A percentile compares a stretch with the other conserved stretches of the same genome.
These are phyloP conservation scores for Callipepla squamata DNA, from an alignment of 2,113 vertebrate species.

Conservation along the genomic window DNA sequence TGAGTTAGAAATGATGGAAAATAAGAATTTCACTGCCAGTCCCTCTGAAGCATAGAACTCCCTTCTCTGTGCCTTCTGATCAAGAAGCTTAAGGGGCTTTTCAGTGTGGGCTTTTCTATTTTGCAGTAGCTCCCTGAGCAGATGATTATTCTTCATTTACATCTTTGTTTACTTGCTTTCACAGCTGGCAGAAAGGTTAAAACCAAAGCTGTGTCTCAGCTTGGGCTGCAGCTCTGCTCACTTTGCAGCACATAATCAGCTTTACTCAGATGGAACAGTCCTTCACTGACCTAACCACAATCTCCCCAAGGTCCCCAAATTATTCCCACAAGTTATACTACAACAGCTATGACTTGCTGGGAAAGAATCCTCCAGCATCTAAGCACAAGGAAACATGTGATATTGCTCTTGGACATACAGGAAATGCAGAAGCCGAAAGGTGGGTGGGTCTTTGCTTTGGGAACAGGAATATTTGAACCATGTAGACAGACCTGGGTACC, in stretches of 20 bases:
- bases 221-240: not conserved
- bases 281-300: constrained; percentile 23
- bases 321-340: not conserved
- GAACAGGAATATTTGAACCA: not conserved
- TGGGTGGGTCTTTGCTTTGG: not conserved
- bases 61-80: not conserved
- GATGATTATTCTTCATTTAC: not conserved
- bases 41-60: not conserved
- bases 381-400: not conserved
- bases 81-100: not conserved
- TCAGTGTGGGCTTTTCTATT: not conserved
- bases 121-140: not conserved
- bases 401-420: not conserved
- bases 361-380: constrained; percentile 47
- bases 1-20: not conserved
- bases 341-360: constrained; percentile 53
- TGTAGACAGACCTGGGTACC: not conserved
- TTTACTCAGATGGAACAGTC: not conserved
- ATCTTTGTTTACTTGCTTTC: not conserved
- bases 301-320: constrained; percentile 15
- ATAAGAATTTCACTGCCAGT: not conserved
- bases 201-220: not conserved
- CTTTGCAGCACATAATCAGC: not conserved
- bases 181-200: not conserved
- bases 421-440: not conserved